Percentiles rank a stretch among this genome's conserved stretches.
Conservation (phyloP, 2,888 invertebrate species). For the Fissipunctia ypsillon region DNA sequence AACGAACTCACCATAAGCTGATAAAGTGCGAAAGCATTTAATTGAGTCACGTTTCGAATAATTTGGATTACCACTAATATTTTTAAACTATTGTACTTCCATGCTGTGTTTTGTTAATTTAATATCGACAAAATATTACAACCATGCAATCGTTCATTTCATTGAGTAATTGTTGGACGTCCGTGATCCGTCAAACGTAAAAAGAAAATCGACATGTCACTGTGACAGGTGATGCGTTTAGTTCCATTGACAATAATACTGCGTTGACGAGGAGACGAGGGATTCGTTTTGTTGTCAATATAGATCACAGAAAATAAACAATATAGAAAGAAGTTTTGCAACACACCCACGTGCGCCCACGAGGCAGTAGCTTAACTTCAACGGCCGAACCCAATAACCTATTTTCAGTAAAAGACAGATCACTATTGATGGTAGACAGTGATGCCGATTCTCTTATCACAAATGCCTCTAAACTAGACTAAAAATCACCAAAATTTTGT, state of each 20-base stretch:
- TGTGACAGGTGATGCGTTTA: slow-evolving; percentile 36
- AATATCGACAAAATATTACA: slow-evolving; percentile 48
- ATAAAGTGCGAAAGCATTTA: slow-evolving; percentile 49
- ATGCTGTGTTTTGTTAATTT: slow-evolving; percentile 50
- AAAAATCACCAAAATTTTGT: no score
- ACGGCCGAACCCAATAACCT: no score
- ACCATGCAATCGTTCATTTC: slow-evolving; percentile 39
- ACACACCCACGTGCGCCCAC: neutral
- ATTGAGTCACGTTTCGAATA: slow-evolving; percentile 48
- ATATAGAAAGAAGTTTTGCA: neutral
- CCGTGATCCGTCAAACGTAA: slow-evolving; percentile 19
- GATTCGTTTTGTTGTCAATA: slow-evolving; percentile 17
- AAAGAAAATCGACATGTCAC: slow-evolving; percentile 48
- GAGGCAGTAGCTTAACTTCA: neutral
- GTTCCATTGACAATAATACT: neutral
- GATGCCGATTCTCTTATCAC: no score
- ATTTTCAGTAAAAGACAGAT: no score
- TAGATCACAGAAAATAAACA: neutral
- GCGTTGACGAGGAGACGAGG: neutral
- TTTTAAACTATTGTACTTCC: slow-evolving; percentile 49
- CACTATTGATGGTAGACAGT: no score
- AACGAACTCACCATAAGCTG: slow-evolving; percentile 59
- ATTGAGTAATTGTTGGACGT: slow-evolving; percentile 47
- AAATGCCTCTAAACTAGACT: no score
- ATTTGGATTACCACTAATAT: slow-evolving; percentile 52